Base-by-base conservation (phyloP, 2,113 vertebrate genomes). In the Sialia sialis region DNA sequence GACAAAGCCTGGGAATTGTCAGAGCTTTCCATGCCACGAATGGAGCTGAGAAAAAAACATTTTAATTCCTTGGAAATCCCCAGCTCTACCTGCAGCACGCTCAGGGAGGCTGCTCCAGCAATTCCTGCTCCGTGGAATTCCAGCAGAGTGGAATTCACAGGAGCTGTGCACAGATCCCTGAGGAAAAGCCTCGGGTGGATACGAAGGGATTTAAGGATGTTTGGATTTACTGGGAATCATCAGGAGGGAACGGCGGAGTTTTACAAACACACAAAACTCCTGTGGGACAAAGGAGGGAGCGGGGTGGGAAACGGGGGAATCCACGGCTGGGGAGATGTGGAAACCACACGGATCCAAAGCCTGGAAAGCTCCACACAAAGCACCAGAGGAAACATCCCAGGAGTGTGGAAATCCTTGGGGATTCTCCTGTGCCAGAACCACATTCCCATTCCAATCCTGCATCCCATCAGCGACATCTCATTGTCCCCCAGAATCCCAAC, bases 361-460 rank as follows among this genome's bases (percentile, higher is more conserved):
- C 76, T 12, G 32, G 85, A 76, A 74, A 76, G 83, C 25, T 30
- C 64, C 69, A 43, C 15, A 21, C 36, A 2, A 12, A 26, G 20
- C 38, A 51, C 88, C 52, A 56, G 63, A 74, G 60, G 82, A 43
- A 64, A 21, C 11, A 1, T 13, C 30, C 25, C 67, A 39, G 60
- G 54, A 44, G 43, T 41, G 4, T 19, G 38, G 23, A 23, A 64
- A 67, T 32, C 84, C 73, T 64, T 26, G 4, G 1, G 72, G 13
- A 8, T 4, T 1, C 22, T 3, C 46, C 1, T 0, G 2, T 20
- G 25, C 73, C 54, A 56, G 7, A 10, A 1, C 30, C 10, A 0
- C 6, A 1, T 64, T 48, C 72, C 63, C 15, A 8, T 8, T 76
- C 39, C 14, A 4, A 3, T 21, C 56, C 79, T 60, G 70, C 43